Base-by-base conservation (phyloP, 2,888 invertebrate genomes). In the Agrotis puta region DNA sequence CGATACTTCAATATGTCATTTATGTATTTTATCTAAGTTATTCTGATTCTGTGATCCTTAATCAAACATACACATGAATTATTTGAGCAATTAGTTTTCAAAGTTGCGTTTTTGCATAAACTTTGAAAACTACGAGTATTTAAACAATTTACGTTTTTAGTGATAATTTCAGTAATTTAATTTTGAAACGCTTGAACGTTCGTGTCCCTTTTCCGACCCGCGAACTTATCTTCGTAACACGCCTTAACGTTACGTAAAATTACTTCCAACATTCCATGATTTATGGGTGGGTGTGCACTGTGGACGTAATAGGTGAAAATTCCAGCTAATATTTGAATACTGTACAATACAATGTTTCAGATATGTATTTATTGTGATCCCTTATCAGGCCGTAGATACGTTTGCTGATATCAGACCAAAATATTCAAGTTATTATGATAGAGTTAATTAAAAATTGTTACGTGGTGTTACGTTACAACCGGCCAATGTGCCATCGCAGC, bases 201-300 rank as follows among this genome's bases (percentile, higher is more conserved):
- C 20, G n/a, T 9, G 51, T 59, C 47, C 50, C 11, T 61, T 67
- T 68, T 33, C 64, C 53, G 64, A 56, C 33, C 47, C 39, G 22
- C 57, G 54, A 47, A 58, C 27, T 63, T 77, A 62, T 63, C 51
- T 48, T 47, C 48, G n/a, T 56, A 68, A 75, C 75, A 73, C 73
- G 75, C 62, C 67, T 67, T 70, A 56, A 53, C 18, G 50, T 84
- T 81, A 71, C 65, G 64, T 76, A 85, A 83, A 68, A 59, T 66
- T 33, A 64, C 64, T 39, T 57, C 59, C 54, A 54, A 77, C 59
- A 78, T 83, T 74, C 76, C 58, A 59, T 76, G 70, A 50, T 73
- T 16, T 59, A 70, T 79, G 53, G 63, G 58, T 71, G 20, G 56
- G 56, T 33, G 56, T 56, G 56, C 45, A 45, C 56, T 33, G 56